Evolutionary conservation across 2,888 invertebrate species (phyloP).

Genomic region (Rapana venosa): DNA sequence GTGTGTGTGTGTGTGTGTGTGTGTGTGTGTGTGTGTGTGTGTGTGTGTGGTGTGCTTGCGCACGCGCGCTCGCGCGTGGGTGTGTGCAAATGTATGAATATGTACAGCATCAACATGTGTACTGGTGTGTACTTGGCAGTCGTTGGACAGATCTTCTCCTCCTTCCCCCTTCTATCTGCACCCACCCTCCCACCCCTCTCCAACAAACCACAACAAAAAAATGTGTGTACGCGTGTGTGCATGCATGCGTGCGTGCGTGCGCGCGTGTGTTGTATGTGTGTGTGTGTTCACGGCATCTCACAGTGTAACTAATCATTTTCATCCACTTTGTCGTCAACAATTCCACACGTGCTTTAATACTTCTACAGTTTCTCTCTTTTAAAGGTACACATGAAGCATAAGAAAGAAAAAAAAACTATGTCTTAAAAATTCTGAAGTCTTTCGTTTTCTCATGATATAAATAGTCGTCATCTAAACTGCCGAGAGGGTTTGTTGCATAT

Average conservation of each 20-base stretch:
- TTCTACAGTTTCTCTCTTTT: neutral
- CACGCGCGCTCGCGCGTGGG: neutral
- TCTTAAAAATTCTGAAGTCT: no score
- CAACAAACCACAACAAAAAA: no score
- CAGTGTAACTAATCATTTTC: neutral
- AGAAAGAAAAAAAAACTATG: no score
- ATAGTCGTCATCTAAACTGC: no score
- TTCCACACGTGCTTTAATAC: conserved; percentile 18
- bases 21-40: neutral
- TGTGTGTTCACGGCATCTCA: conserved; percentile 9
- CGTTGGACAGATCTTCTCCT: no score
- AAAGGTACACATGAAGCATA: no score
- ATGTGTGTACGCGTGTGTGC: conserved; percentile 16
- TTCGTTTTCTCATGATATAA: no score
- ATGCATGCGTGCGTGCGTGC: conserved; percentile 10
- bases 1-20: neutral
- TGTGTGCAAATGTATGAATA: neutral
- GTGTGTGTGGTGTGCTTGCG: neutral
- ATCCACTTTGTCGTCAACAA: neutral
- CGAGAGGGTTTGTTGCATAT: no score
- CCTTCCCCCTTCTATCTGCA: no score
- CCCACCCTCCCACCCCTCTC: no score
- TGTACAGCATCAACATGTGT: neutral
- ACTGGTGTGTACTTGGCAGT: no score
- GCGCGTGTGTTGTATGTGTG: neutral